Percentiles rank a stretch among this genome's conserved stretches.
Conservation (phyloP, 2,113 vertebrate genomes). For the Nyctibius bracteatus region DNA sequence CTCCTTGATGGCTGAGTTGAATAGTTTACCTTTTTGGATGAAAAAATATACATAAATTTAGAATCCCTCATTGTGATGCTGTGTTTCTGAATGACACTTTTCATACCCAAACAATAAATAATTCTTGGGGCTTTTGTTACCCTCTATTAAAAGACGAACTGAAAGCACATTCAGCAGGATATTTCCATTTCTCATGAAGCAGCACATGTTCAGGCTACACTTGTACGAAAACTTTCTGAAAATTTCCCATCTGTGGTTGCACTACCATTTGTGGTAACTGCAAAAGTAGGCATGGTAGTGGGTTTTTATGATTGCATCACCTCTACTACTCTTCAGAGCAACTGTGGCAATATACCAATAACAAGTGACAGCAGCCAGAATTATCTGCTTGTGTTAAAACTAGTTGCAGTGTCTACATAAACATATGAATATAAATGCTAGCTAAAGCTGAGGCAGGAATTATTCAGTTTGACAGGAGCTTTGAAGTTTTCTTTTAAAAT, state of each 20-base stretch:
- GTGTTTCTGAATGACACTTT: background rate
- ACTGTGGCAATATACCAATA: background rate
- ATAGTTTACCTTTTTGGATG: background rate
- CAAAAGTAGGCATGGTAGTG: background rate
- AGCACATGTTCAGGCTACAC: background rate
- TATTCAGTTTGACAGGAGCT: background rate
- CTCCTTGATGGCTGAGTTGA: background rate
- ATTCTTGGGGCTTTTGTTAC: background rate
- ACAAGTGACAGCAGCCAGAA: background rate
- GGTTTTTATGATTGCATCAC: background rate
- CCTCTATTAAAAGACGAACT: background rate
- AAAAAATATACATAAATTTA: background rate
- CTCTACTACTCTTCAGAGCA: background rate
- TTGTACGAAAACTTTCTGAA: background rate
- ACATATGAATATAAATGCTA: background rate
- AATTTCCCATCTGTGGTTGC: background rate
- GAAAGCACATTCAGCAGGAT: background rate
- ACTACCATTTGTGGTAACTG: background rate
- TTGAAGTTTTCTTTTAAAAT: constrained; percentile 26
- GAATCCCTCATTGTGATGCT: background rate
- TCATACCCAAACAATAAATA: background rate
- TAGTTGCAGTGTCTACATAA: background rate
- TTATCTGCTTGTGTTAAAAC: background rate
- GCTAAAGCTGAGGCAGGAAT: background rate
- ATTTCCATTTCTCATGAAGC: background rate